A percentile compares a stretch with the other conserved stretches of the same genome.
Evolutionary conservation across 2,797 vertebrate species (phyloP).

Genomic region (Discoglossus pictus): DNA sequence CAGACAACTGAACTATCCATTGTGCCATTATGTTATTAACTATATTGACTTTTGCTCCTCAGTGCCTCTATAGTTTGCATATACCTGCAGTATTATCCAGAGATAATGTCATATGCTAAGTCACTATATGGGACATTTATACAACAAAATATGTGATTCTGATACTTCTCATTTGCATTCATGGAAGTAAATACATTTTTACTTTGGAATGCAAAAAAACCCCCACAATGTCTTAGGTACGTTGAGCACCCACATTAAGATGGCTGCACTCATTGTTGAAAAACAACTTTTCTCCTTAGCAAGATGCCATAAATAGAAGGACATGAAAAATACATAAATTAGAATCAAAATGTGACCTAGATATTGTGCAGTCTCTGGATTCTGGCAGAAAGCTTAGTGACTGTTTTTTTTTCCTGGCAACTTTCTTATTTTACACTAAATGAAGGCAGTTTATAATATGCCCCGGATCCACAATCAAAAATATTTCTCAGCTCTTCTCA

Average conservation of each 20-base stretch:
- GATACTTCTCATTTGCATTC: not conserved
- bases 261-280: slow-evolving; percentile 27
- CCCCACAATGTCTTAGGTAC: not conserved
- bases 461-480: not conserved
- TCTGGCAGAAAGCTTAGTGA: slow-evolving; percentile 12
- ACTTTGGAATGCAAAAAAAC: not conserved
- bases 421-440: slow-evolving; percentile 31
- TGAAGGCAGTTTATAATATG: not conserved
- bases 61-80: too few relatives aligned
- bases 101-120: too few relatives aligned
- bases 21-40: too few relatives aligned
- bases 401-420: slow-evolving; percentile 20
- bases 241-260: slow-evolving; percentile 13
- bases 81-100: too few relatives aligned
- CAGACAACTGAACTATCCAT: too few relatives aligned
- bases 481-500: not conserved
- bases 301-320: slow-evolving; percentile 39
- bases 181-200: slow-evolving; percentile 5
- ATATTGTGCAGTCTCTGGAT: slow-evolving; percentile 31
- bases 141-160: not conserved
- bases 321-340: slow-evolving; percentile 49
- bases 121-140: too few relatives aligned
- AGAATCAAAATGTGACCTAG: slow-evolving; percentile 50
- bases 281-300: slow-evolving; percentile 26
- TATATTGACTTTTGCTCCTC: too few relatives aligned